Percentiles rank a stretch among this genome's conserved stretches.
Conservation (phyloP, 2,797 vertebrate species). For the Microctenopoma lineatum region DNA sequence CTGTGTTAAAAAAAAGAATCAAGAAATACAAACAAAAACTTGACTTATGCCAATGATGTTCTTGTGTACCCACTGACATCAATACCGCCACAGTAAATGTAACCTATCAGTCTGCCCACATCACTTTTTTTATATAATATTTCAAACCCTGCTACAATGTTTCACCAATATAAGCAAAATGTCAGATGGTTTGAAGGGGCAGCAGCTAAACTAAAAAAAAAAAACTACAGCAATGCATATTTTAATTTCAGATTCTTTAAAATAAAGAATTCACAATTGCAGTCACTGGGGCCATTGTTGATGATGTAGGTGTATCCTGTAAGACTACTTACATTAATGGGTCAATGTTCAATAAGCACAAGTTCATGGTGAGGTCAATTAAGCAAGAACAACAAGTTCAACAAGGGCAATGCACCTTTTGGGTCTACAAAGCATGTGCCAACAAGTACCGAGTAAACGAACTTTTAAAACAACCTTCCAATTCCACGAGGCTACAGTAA, state of each 20-base stretch:
- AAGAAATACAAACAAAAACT: not conserved
- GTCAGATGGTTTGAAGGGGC: too few species aligned
- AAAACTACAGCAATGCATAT: too few species aligned
- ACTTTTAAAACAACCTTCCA: not conserved
- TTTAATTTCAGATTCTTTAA: too few species aligned
- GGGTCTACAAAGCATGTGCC: not conserved
- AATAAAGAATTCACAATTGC: not conserved
- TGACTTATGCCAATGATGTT: slow-evolving; percentile 30
- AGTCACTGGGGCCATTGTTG: not conserved
- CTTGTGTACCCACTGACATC: slow-evolving; percentile 44
- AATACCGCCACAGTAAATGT: not conserved
- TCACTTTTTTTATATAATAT: too few species aligned
- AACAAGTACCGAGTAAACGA: not conserved
- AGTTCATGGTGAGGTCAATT: slow-evolving; percentile 41
- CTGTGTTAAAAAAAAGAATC: not conserved
- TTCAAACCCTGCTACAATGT: too few species aligned
- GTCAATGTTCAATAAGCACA: not conserved
- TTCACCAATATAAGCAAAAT: too few species aligned
- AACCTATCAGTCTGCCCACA: too few species aligned
- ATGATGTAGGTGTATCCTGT: not conserved
- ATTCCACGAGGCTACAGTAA: too few species aligned
- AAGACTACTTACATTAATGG: too few species aligned
- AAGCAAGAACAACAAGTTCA: slow-evolving; percentile 27
- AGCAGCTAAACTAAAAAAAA: too few species aligned
- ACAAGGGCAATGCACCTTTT: slow-evolving; percentile 41